Percentiles rank a stretch among this genome's conserved stretches.
phyloP scores from a whole-genome alignment of 2,797 vertebrate species.

The Sardinella longiceps region DNA sequence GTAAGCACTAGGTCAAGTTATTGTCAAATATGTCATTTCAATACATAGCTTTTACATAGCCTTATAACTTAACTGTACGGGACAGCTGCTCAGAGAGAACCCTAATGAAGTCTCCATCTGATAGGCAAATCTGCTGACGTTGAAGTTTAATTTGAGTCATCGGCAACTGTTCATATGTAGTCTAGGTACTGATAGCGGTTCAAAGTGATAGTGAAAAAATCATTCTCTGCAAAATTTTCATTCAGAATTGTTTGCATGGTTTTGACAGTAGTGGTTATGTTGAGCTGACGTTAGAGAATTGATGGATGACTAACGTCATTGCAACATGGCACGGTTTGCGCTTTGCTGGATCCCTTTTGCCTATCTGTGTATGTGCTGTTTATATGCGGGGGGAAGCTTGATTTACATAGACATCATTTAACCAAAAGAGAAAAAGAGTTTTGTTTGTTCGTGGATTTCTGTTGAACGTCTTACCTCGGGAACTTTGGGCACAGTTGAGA shows the following conservation, averaged over 20 bases:
- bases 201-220: background rate
- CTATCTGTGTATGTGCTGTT: background rate
- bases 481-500: background rate
- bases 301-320: background rate
- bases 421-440: background rate
- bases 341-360: background rate
- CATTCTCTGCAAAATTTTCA: background rate
- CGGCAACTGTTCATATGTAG: background rate
- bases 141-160: background rate
- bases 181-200: background rate
- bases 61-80: background rate
- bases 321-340: background rate
- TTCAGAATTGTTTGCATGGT: background rate
- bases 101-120: background rate
- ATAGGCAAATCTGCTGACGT: background rate
- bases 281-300: background rate
- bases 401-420: background rate
- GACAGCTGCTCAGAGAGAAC: background rate
- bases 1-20: background rate
- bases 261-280: background rate
- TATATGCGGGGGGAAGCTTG: background rate
- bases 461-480: background rate
- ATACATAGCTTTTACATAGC: background rate
- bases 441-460: background rate
- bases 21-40: background rate